Evolutionary conservation across 53 echinoderm and acorn worm species (phyloP), one percentile per base, ranked within the genome.

Genomic region (Henricia sp.): DNA sequence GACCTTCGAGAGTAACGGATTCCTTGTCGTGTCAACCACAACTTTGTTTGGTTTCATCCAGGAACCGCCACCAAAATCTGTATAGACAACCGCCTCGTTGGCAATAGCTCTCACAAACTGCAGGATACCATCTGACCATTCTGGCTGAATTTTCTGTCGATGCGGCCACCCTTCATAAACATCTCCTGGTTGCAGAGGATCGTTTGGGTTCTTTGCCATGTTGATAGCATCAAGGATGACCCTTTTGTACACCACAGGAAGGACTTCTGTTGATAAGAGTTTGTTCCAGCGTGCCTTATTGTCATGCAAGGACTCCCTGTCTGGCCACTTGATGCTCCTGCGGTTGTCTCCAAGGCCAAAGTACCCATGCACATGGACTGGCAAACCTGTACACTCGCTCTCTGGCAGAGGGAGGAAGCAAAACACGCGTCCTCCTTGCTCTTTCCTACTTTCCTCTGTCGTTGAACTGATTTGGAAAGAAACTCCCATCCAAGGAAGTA

Each of bases 381-480:
- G 97, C 51, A 96, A 67, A 19, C 94, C 94, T 29, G 92, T 90
- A 36, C 82, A 77, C 70, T 88, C 92, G 39, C 93, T 84, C 34
- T 90, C 86, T 19, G 97, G 97, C 27, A 97, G 70, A 14, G 97
- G 97, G 3, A 97, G 89, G 50, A 97, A 97, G 62, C 97, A 97
- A 69, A 94, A 97, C 14, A 90, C 77, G 16, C 97, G 87, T 8
- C 96, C 96, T 21, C 56, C 35, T 10, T 39, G 17, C 23, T 82
- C 42, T 3, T 41, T 55, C 35, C 43, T 62, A 12, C 10, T 27
- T 16, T 1, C 46, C 42, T 64, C 43, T 13, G 10, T 0, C 9
- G 17, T 26, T 11, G 30, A 66, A 13, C 40, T 37, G 37, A 48
- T 37, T 30, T 63, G 80, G 50, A 93, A 71, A 12, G 95, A 92